These are phyloP conservation scores for Solea solea DNA, from an alignment of 2,113 vertebrate genomes.

Conservation along the genomic window DNA sequence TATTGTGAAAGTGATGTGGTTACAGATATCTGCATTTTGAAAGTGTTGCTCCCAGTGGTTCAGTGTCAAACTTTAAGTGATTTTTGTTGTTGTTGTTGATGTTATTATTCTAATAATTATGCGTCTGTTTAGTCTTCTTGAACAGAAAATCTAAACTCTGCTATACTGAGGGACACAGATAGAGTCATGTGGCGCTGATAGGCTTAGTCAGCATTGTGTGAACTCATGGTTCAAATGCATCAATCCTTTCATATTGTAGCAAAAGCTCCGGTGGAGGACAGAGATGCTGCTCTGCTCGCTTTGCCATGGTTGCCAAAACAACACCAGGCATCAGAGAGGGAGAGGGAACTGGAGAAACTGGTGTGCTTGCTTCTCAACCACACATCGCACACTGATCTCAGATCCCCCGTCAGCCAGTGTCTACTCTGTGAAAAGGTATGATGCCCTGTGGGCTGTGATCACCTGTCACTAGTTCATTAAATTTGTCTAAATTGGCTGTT, in stretches of 20 bases:
- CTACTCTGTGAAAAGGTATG: constrained; percentile 79
- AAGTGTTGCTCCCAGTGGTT: neutral
- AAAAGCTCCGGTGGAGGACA: neutral
- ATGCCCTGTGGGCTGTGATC: neutral
- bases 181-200: too few relatives aligned
- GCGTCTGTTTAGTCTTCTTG: too few relatives aligned
- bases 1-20: neutral
- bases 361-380: constrained; percentile 75
- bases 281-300: neutral
- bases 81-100: too few relatives aligned
- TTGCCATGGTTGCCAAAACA: neutral
- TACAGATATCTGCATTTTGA: too few relatives aligned
- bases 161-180: too few relatives aligned
- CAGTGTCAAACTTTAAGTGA: too few relatives aligned
- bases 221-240: too few relatives aligned
- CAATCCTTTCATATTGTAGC: neutral
- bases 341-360: constrained; percentile 77
- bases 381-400: constrained; percentile 65
- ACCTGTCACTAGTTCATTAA: too few relatives aligned
- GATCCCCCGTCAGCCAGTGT: constrained; percentile 65
- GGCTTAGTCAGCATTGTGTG: too few relatives aligned
- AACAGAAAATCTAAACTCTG: too few relatives aligned
- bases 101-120: too few relatives aligned
- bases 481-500: too few relatives aligned
- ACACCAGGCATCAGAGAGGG: constrained; percentile 54